These are phyloP conservation scores for Drosophila insularis DNA, from an alignment of 1,140 invertebrate genomes.

Conservation along the genomic window DNA sequence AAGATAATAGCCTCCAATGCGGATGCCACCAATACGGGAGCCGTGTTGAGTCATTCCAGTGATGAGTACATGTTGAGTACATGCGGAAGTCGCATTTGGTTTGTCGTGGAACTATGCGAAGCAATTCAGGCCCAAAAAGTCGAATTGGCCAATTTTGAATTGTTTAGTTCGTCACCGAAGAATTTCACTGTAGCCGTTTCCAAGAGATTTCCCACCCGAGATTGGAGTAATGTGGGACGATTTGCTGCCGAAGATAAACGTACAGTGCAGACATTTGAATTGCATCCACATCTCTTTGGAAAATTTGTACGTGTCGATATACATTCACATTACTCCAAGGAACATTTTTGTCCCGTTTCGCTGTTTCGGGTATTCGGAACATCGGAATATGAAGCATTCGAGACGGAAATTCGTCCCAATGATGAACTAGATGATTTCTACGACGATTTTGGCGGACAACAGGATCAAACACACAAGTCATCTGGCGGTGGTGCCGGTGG, in stretches of 20 bases:
- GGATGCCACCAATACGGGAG: conserved; percentile 92
- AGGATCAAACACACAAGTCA: conserved; percentile 75
- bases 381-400: conserved; percentile 93
- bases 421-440: conserved; percentile 87
- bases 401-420: conserved; percentile 88
- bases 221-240: conserved; percentile 94
- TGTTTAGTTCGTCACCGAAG: conserved; percentile 98
- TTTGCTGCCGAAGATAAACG: conserved; percentile 94
- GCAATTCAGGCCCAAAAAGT: conserved; percentile 96
- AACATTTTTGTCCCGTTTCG: conserved; percentile 98
- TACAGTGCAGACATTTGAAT: conserved; percentile 93
- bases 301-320: conserved; percentile 97
- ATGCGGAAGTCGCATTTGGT: conserved; percentile 96
- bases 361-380: conserved; percentile 95
- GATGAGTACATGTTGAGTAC: conserved; percentile 99
- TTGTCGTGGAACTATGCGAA: conserved; percentile 98
- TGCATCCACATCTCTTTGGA: conserved; percentile 91
- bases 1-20: conserved; percentile 96
- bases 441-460: conserved; percentile 82
- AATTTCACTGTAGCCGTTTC: conserved; percentile 94
- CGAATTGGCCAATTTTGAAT: conserved; percentile 98
- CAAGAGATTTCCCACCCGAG: conserved; percentile 94
- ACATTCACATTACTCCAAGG: conserved; percentile 95
- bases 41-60: conserved; percentile 92
- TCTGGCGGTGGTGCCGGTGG: conserved; percentile 1